A percentile compares a stretch with the other conserved stretches of the same genome.
phyloP scores from a whole-genome alignment of 2,797 vertebrate species.

The Cynopterus sphinx region DNA sequence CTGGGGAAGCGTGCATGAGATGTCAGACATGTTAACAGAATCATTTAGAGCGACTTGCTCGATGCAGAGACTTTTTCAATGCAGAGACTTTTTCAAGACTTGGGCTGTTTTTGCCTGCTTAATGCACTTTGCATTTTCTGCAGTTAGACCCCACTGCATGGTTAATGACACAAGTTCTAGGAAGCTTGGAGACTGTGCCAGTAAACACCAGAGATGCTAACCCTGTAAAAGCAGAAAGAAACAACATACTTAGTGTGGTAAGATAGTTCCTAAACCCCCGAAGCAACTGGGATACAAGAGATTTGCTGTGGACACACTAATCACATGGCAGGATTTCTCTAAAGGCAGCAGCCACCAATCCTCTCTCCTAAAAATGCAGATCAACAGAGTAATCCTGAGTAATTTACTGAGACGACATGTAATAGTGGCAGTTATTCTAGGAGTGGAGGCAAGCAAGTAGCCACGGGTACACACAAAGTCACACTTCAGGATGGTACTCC shows the following conservation, averaged over 20 bases:
- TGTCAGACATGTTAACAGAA: slow-evolving; percentile 28
- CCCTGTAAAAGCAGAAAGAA: slow-evolving; percentile 73
- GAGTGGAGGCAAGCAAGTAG: slow-evolving; percentile 70
- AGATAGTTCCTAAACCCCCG: slow-evolving; percentile 46
- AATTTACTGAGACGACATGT: slow-evolving; percentile 80
- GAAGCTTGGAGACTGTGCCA: slow-evolving; percentile 52
- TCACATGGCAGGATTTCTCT: slow-evolving; percentile 67
- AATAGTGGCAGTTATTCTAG: slow-evolving; percentile 79
- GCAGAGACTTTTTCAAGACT: neutral
- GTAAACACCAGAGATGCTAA: slow-evolving; percentile 44
- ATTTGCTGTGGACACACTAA: slow-evolving; percentile 60
- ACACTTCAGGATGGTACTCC: slow-evolving; percentile 63
- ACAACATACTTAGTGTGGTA: slow-evolving; percentile 16
- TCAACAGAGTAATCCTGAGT: slow-evolving; percentile 77
- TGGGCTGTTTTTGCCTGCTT: neutral
- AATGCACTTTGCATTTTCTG: slow-evolving; percentile 57
- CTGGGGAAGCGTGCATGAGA: neutral
- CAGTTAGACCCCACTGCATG: slow-evolving; percentile 19
- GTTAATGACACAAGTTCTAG: slow-evolving; percentile 60
- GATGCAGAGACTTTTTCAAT: neutral
- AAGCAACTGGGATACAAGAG: slow-evolving; percentile 30
- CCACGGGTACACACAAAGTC: slow-evolving; percentile 55
- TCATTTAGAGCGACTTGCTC: slow-evolving; percentile 24
- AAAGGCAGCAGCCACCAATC: slow-evolving; percentile 68
- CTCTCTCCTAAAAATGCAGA: slow-evolving; percentile 76